phyloP scores from a whole-genome alignment of 2,113 vertebrate genomes.

The Callipepla squamata region DNA sequence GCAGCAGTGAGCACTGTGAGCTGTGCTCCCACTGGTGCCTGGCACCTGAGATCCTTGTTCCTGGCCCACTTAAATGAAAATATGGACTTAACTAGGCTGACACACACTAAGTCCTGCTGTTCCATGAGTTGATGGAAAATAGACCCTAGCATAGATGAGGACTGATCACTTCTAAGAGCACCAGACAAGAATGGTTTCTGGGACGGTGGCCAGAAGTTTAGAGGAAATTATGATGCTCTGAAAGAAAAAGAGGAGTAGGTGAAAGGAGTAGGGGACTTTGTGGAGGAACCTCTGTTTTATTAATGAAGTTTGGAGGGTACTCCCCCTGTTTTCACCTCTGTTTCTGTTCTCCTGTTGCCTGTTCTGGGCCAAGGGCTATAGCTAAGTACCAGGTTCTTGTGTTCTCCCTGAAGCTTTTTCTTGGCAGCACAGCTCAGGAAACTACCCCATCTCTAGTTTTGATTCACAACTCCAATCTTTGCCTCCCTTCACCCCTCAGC shows the following conservation, averaged over 20 bases:
- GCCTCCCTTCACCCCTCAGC: not conserved
- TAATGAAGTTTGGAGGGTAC: not conserved
- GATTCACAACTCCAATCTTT: not conserved
- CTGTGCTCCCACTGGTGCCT: not conserved
- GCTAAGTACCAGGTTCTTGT: not conserved
- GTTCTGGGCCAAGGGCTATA: not conserved
- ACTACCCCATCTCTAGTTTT: not conserved
- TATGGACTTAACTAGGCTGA: not conserved
- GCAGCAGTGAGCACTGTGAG: fast-evolving
- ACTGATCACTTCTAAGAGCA: not conserved
- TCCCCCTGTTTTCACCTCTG: not conserved
- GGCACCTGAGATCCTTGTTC: not conserved
- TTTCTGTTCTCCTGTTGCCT: not conserved
- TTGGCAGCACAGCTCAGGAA: not conserved
- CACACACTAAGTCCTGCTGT: not conserved
- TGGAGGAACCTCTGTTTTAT: not conserved
- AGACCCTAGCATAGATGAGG: not conserved
- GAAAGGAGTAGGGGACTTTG: not conserved
- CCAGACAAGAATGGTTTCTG: not conserved
- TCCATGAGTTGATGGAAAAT: not conserved
- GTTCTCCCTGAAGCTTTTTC: not conserved
- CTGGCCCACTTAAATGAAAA: not conserved
- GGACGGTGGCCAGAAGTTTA: not conserved
- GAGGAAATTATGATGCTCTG: not conserved
- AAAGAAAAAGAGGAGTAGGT: not conserved